Conservation (phyloP, 1,140 invertebrate species). For the Scaptomyza hsui region DNA sequence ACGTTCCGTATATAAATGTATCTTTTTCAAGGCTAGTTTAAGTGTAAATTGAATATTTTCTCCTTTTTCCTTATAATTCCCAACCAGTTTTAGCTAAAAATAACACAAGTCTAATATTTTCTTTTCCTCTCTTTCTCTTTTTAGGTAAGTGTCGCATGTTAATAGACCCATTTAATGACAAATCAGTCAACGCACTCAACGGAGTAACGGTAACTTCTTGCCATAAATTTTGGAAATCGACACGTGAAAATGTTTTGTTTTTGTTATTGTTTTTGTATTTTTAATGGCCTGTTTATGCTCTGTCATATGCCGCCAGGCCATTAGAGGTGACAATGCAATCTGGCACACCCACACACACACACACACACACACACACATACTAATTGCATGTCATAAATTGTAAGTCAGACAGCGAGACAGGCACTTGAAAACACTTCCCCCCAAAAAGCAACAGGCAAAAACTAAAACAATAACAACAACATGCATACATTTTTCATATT, state of each 20-base stretch:
- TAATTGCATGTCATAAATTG: conserved; percentile 72
- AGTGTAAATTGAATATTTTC: too few relatives aligned
- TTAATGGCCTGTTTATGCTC: conserved; percentile 76
- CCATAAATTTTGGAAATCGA: conserved; percentile 52
- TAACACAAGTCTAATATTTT: too few relatives aligned
- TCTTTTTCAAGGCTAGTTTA: not conserved
- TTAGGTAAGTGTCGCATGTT: conserved; percentile 68
- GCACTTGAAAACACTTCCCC: conserved; percentile 48
- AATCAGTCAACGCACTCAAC: conserved; percentile 9
- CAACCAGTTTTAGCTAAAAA: conserved; percentile 5
- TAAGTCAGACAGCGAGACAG: conserved; percentile 44
- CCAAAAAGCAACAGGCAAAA: conserved; percentile 27
- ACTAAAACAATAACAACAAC: conserved; percentile 39
- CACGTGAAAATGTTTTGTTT: conserved; percentile 44
- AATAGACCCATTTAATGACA: conserved; percentile 35
- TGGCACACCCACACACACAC: conserved; percentile 26
- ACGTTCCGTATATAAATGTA: not conserved
- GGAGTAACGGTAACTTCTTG: not conserved
- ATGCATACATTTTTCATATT: conserved; percentile 40
- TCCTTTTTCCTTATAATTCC: conserved; percentile 7
- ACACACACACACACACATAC: conserved; percentile 20
- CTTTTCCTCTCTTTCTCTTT: conserved; percentile 29
- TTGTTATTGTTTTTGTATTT: conserved; percentile 61
- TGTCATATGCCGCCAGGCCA: conserved; percentile 63
- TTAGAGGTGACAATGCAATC: conserved; percentile 80